Evolutionary conservation across 2,113 vertebrate genomes (phyloP), one percentile per base, ranked within the genome.

Genomic region (Cariama cristata): DNA sequence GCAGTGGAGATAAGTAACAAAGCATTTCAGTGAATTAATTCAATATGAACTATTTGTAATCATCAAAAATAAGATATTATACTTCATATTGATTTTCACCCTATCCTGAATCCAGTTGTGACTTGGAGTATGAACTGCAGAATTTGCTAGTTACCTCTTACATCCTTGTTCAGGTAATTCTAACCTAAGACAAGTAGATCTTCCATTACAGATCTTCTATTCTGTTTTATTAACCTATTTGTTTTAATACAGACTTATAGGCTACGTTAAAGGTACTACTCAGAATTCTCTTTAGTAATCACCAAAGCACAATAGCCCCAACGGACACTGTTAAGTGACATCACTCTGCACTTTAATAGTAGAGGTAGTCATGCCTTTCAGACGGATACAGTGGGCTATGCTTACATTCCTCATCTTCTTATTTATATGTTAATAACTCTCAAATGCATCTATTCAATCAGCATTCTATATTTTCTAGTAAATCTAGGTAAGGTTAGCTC

Each of bases 341-440:
- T 50, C 33, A 47, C 2, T 90, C n/a, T 79, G 16, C 8, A 83
- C 91, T 76, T 68, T 55, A 63, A 59, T 55, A 75, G 22, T 47
- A 17, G 2, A 18, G 33, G 14, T 67, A 55, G 22, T 32, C n/a
- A 6, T 67, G 32, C 7, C 7, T 93, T 89, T 94, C 30, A 79
- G 30, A 14, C 84, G 64, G 33, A 50, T 32, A 58, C 15, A 44
- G 21, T 35, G 38, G 38, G 11, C 19, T 74, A 49, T 79, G 38
- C 24, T 90, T 80, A 64, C 33, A 58, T 67, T 77, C 44, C 45
- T 91, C 30, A 45, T 1, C 64, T 91, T 89, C 76, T 69, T 44
- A 81, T 93, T 86, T 91, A 71, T 84, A 74, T 87, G 52, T 71
- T 93, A 96, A 81, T 77, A 91, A 67, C 38, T 66, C 56, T 85